A percentile compares a stretch with the other conserved stretches of the same genome.
Evolutionary conservation across 2,888 invertebrate genomes (phyloP).

Genomic region (Dusona sp.): DNA sequence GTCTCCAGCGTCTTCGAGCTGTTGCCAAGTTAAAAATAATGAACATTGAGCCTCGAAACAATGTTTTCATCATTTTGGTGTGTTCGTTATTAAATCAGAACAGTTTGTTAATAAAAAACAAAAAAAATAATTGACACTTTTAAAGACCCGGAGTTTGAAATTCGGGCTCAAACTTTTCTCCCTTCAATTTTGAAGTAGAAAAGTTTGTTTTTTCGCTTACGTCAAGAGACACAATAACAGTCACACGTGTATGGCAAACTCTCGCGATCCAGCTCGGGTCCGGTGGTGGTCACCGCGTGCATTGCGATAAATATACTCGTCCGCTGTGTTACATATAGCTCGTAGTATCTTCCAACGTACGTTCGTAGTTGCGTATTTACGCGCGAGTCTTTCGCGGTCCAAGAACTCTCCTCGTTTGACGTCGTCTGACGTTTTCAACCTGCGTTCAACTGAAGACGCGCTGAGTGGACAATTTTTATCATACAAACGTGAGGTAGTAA

Average conservation of each 20-base stretch:
- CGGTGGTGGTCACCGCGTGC: conserved; percentile 19
- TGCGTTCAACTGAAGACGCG: conserved; percentile 11
- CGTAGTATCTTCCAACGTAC: conserved; percentile 19
- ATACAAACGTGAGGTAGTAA: background rate
- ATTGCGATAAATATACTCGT: conserved; percentile 7
- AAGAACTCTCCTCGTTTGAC: conserved; percentile 43
- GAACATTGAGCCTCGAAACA: no score
- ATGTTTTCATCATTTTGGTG: no score
- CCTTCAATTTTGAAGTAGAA: background rate
- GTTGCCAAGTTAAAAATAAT: no score
- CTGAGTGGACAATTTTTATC: background rate
- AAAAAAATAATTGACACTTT: no score
- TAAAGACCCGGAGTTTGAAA: no score
- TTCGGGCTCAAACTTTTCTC: background rate
- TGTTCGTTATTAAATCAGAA: background rate
- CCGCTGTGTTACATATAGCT: background rate
- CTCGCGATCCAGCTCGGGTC: conserved; percentile 12
- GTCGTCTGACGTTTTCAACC: conserved; percentile 40
- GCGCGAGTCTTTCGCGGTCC: conserved; percentile 12
- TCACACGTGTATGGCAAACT: conserved; percentile 27
- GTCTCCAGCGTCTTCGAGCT: no score
- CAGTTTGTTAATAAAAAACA: no score
- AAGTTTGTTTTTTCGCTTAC: conserved; percentile 18
- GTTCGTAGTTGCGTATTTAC: conserved; percentile 32
- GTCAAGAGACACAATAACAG: conserved; percentile 19